Evolutionary conservation across 1,140 invertebrate genomes (phyloP), one percentile per base, ranked within the genome.

Genomic region (Drosophila funebris): DNA sequence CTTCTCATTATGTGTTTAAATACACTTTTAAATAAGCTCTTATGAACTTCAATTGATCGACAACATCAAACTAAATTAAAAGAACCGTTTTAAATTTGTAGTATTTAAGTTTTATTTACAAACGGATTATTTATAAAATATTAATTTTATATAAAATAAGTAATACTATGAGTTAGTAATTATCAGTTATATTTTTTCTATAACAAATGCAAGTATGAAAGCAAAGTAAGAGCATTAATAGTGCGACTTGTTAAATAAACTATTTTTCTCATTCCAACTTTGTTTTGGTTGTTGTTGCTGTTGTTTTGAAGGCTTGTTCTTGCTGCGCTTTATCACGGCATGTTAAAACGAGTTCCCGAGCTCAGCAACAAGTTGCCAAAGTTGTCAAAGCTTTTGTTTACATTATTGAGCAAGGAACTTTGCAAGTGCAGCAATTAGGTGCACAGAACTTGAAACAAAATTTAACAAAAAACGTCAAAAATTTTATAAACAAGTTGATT

Each of bases 361-460:
- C 54, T 20, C 43, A 61, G 76, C 80, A 83, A 76, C 80, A 84
- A 76, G 81, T 84, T 85, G 58, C 73, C 44, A 36, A 53, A 64
- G 22, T 33, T 44, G 13, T 6, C 24, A 33, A 24, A 73, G 73
- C 66, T 71, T 67, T 85, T 68, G 7, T 24, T 41, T 60, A 72
- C 36, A 60, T 60, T 36, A 41, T 53, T 27, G 27, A 39, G 31
- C 31, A 16, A 48, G 37, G 44, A 62, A 43, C 22, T 61, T 18
- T 8, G 2, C 24, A 67, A 44, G n/a, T 44, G 22, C 37, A 2
- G 41, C 3, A 43, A 68, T 37, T 66, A 54, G 37, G 33, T 54
- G 6, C 13, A 20, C n/a, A 13, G 11, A 46, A 18, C 20, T 43
- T 31, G 16, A 53, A 24, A 9, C 9, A 14, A 66, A 66, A 8